Evolutionary conservation across 1,140 invertebrate species (phyloP), one percentile per base, ranked within the genome.

Genomic region (Aphidius ervi): DNA sequence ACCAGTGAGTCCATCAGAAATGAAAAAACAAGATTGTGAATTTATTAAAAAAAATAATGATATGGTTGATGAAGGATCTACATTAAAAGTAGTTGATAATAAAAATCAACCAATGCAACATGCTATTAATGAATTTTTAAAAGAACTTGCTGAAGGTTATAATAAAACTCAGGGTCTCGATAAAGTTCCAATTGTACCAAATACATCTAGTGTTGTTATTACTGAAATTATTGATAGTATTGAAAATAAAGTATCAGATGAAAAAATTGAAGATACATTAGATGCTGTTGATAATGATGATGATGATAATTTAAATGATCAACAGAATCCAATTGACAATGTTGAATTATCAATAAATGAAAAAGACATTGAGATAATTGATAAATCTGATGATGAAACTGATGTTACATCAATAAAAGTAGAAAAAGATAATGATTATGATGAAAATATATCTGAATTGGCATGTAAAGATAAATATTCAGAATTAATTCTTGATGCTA

Each of bases 11-110:
- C 31, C 46, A 9, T 46, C 49, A 8, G 55, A 52, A 20, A 62
- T 62, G 20, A 41, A 47, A 37, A 56, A 57, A 31, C 60, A 62
- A 42, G 60, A 62, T 31, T 47, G 57, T 46, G 55, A 62, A 10
- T 62, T 57, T 46, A 47, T 47, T 54, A 54, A 54, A 42, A 41
- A 54, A 42, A n/a, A n/a, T 16, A n/a, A 40, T 16, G 52, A 5
- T 37, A 16, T 16, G 10, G 37, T 37, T 41, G n/a, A n/a, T 20
- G 52, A 54, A 7, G 50, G 43, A 40, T 8, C 45, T 16, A 40
- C 20, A 9, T 8, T 1, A 3, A 46, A 16, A 7, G 3, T 9
- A 2, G 6, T 9, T 6, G 6, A 31, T 20, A 48, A 55, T 52
- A 53, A 55, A 3, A 31, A 48, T 58, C 47, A 39, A 16, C 16